These are phyloP conservation scores for Ophraella communa DNA, from an alignment of 2,888 invertebrate genomes.

Conservation along the genomic window DNA sequence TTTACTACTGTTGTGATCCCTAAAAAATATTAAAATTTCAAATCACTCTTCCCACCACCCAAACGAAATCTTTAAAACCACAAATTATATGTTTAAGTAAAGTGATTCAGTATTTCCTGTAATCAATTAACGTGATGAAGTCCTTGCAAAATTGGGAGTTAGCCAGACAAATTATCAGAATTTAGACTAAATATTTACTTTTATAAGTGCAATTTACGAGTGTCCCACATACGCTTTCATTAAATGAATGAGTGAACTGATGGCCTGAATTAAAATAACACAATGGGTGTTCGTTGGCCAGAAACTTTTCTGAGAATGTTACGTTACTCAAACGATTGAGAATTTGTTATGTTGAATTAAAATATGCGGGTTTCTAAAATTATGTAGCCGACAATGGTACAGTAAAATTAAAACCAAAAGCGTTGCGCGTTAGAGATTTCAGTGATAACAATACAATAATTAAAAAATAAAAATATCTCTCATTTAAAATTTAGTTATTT, in stretches of 20 bases:
- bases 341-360: not conserved
- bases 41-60: too few relatives aligned
- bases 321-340: not conserved
- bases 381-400: too few relatives aligned
- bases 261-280: not conserved
- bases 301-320: not conserved
- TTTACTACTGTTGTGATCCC: too few relatives aligned
- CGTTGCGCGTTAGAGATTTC: too few relatives aligned
- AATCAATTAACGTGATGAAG: not conserved
- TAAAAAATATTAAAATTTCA: too few relatives aligned
- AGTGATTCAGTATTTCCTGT: not conserved
- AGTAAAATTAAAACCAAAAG: too few relatives aligned
- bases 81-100: not conserved
- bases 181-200: not conserved
- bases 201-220: not conserved
- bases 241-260: not conserved
- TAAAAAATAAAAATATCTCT: too few relatives aligned
- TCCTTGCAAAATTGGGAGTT: too few relatives aligned
- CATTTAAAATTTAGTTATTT: too few relatives aligned
- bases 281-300: constrained; percentile 2
- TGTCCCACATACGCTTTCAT: not conserved
- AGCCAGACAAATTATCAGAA: not conserved
- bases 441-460: too few relatives aligned
- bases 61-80: too few relatives aligned
- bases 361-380: not conserved